Base-by-base conservation (phyloP, 1,140 invertebrate genomes). In the Polyergus mexicanus region DNA sequence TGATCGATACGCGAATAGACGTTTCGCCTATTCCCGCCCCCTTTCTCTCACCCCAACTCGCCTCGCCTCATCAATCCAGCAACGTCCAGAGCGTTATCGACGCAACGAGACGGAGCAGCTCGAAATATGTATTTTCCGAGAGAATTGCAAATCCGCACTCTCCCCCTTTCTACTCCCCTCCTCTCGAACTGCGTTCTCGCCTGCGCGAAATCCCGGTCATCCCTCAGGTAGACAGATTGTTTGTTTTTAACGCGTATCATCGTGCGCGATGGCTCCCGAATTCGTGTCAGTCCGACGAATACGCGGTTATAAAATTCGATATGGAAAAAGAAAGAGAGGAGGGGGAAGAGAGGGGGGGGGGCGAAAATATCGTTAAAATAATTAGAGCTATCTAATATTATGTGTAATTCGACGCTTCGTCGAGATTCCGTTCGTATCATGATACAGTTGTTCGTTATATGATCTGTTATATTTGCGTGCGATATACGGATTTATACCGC, bases 1-100 rank as follows among this genome's bases (percentile, higher is more conserved):
- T 51, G 74, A 88, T 89, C 87, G 87, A 89, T 89, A 89, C 74
- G 22, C 22, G 60, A 25, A 22, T 54, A 65, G 44, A 38, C 71
- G 62, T n/a, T 13, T 54, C 63, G 51, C 25, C 13, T 51, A 28
- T 72, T 65, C 60, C 56, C 35, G 51, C 72, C 47, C 60, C 60
- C 28, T 69, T 69, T 72, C 72, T 88, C 78, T 77, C 86, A 51
- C 60, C 58, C 76, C 38, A 16, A 32, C 22, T 16, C 47, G n/a
- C 8, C 51, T 13, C 41, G 13, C 16, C 13, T 5, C 25, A 28
- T 60, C 35, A 35, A 35, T 44, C 32, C 28, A 2, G 35, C 69
- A 78, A 28, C 58, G 60, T 38, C 69, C 25, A n/a, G 13, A 62
- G 1, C 58, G 75, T 32, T 58, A 75, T 66, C 51, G 78, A 35